Base-by-base conservation (phyloP, 2,888 invertebrate species). In the Alentia gelatinosa region DNA sequence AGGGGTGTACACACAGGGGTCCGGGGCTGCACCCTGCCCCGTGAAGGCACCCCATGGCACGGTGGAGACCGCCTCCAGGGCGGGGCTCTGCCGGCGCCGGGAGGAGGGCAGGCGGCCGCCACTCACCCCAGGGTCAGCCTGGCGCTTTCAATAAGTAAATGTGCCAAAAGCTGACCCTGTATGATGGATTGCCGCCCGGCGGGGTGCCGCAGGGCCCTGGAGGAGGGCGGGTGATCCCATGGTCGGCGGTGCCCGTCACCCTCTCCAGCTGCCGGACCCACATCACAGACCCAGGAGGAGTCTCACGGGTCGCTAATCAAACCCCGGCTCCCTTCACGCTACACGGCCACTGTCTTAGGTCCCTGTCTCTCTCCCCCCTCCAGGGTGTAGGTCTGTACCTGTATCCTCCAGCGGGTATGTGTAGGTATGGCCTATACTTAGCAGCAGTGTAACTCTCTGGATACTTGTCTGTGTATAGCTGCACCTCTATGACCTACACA, bases 141-240 rank as follows among this genome's bases (percentile, higher is more conserved):
- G 86, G 86, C 86, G 86, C 86, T 86, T 86, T 86, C 86, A 86
- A 86, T 86, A 86, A 86, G 86, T 86, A 86, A 86, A 86, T 86
- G 47, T 86, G 86, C 50, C 86, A 86, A 86, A 86, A 86, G 30
- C 86, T 86, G 86, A 86, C 86, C 86, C 86, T 15, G 30, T 30
- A 47, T 86, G 86, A 86, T 86, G 86, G 86, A 86, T 86, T 26
- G 35, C 30, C 9, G 26, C 33, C 19, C 86, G 86, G 86, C 50
- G 30, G 47, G 86, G 47, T 42, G 7, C 15, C 30, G 19, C 12
- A 15, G 19, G 26, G 23, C 86, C 86, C 86, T 79, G 50, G 86
- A 86, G 86, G 47, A 50, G 47, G 42, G 47, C 47, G 47, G 42
- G 47, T 86, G 86, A 86, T 86, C 86, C 86, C 86, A 47, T 86